phyloP scores from a whole-genome alignment of 2,888 invertebrate genomes.

The Piscicola geometra region DNA sequence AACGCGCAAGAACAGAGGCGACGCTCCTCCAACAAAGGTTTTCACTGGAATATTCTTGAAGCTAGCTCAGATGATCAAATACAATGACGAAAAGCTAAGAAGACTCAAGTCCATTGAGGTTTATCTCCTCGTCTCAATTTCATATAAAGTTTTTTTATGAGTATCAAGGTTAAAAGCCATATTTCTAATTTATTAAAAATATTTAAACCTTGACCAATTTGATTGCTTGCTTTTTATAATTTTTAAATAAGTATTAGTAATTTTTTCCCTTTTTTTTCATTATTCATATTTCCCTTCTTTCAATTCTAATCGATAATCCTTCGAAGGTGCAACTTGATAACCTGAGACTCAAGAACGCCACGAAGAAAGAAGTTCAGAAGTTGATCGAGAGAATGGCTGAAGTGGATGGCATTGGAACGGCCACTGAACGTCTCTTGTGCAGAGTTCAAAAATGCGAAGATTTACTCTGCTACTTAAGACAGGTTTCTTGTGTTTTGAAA shows the following conservation, averaged over 20 bases:
- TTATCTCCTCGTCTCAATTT: too few relatives aligned
- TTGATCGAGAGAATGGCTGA: slow-evolving; percentile 33
- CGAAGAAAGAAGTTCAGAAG: slow-evolving; percentile 32
- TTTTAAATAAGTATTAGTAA: too few relatives aligned
- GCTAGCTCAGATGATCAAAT: slow-evolving; percentile 33
- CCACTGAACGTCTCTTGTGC: slow-evolving; percentile 23
- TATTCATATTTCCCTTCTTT: too few relatives aligned
- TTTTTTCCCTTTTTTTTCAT: too few relatives aligned
- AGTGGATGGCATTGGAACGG: slow-evolving; percentile 30
- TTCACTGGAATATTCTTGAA: slow-evolving; percentile 16
- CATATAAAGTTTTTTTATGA: neutral
- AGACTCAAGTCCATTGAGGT: slow-evolving; percentile 30
- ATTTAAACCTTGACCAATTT: too few relatives aligned
- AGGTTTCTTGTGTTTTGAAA: neutral
- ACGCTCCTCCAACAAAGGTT: slow-evolving; percentile 18
- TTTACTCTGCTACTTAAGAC: slow-evolving; percentile 28
- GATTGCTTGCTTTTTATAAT: too few relatives aligned
- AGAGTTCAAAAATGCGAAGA: slow-evolving; percentile 32
- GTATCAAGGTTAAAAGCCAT: too few relatives aligned
- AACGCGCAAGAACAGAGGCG: slow-evolving; percentile 7
- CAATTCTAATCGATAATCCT: too few relatives aligned
- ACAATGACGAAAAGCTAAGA: slow-evolving; percentile 29
- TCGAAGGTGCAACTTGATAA: slow-evolving; percentile 29
- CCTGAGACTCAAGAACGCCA: slow-evolving; percentile 29
- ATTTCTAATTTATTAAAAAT: too few relatives aligned